Conservation (phyloP, 2,113 vertebrate genomes). For the Callaeas wilsoni region DNA sequence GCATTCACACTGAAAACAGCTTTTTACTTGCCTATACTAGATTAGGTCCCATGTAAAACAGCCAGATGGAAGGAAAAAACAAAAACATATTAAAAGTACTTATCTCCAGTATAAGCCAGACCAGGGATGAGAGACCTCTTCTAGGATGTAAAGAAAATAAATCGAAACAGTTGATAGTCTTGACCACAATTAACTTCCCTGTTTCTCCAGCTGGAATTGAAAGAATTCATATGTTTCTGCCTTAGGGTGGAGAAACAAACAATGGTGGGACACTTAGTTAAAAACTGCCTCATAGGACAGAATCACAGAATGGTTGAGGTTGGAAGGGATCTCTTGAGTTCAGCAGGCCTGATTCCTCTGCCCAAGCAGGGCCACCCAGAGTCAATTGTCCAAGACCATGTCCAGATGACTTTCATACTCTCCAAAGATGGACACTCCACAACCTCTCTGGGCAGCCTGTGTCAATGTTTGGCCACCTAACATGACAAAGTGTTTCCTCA, state of each 20-base stretch:
- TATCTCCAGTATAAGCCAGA: background rate
- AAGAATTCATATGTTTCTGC: background rate
- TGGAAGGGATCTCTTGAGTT: background rate
- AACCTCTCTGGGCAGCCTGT: background rate
- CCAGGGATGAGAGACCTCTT: background rate
- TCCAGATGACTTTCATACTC: background rate
- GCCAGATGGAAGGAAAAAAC: background rate
- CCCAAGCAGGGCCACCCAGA: background rate
- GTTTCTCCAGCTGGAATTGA: background rate
- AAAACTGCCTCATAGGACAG: background rate
- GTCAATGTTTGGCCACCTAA: background rate
- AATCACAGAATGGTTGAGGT: background rate
- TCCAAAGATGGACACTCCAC: background rate
- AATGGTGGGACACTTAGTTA: background rate
- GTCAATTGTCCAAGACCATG: background rate
- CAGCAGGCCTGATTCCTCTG: background rate
- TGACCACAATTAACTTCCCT: background rate
- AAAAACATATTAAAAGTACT: background rate
- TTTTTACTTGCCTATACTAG: background rate
- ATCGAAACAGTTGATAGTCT: background rate
- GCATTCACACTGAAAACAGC: background rate
- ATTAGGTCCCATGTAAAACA: background rate
- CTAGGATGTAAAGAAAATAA: background rate
- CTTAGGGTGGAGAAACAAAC: background rate
- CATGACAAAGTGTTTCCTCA: fast-evolving